These are phyloP conservation scores for Agrilus planipennis DNA, from an alignment of 1,140 invertebrate genomes.

Conservation along the genomic window DNA sequence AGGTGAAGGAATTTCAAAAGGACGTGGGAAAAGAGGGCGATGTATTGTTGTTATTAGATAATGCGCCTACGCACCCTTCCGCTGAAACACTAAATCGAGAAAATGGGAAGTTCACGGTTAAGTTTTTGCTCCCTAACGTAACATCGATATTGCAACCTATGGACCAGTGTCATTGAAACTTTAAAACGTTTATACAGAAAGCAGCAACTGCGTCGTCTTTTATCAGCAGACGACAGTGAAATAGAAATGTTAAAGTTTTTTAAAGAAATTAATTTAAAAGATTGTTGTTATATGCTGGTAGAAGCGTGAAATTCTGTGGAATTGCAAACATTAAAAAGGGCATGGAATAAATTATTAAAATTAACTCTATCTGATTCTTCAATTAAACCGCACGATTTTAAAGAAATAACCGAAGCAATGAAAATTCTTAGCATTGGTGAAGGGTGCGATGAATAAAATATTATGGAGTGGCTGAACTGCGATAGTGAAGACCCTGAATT, in stretches of 20 bases:
- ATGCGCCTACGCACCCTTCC: slow-evolving; percentile 22
- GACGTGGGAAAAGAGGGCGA: slow-evolving; percentile 23
- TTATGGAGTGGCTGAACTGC: slow-evolving; percentile 8
- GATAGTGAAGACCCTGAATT: slow-evolving; percentile 7
- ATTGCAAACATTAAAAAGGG: slow-evolving; percentile 23
- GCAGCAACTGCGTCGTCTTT: background rate
- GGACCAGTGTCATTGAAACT: slow-evolving; percentile 31
- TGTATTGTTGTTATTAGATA: slow-evolving; percentile 31
- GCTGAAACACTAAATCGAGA: slow-evolving; percentile 12
- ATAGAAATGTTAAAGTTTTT: background rate
- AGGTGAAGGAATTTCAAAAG: slow-evolving; percentile 21
- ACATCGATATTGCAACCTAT: slow-evolving; percentile 37
- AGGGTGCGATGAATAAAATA: too few relatives aligned
- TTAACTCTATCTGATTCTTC: background rate
- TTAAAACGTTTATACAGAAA: slow-evolving; percentile 22
- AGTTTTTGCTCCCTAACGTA: slow-evolving; percentile 34
- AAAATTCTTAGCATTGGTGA: too few relatives aligned
- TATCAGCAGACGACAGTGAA: slow-evolving; percentile 2
- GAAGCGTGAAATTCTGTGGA: slow-evolving; percentile 28
- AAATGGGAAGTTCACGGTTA: slow-evolving; percentile 17
- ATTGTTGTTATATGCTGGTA: slow-evolving; percentile 9
- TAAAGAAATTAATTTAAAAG: background rate
- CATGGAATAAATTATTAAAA: slow-evolving; percentile 23
- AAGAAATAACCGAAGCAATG: too few relatives aligned
- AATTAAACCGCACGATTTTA: background rate